phyloP scores from a whole-genome alignment of 2,797 vertebrate species.

The Eurystomus glaucurus region DNA sequence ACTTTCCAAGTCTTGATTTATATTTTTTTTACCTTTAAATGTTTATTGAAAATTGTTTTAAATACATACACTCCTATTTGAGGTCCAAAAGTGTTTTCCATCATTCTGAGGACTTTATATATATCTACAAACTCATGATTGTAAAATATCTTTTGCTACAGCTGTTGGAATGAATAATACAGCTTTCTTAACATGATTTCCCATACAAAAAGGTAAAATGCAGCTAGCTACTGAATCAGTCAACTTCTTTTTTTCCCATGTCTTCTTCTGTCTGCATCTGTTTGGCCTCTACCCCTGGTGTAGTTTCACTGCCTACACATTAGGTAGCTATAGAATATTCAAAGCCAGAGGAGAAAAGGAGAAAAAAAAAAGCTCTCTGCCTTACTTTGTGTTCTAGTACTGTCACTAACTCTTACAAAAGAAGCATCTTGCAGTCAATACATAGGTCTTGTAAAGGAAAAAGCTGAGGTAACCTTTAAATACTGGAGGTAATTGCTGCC shows the following conservation, averaged over 20 bases:
- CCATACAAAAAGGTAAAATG: not conserved
- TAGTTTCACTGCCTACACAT: not conserved
- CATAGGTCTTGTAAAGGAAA: constrained; percentile 6
- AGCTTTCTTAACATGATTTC: not conserved
- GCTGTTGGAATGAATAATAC: not conserved
- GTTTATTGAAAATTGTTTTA: not conserved
- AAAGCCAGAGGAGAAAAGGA: not conserved
- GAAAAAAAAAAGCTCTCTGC: not conserved
- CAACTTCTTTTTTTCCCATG: not conserved
- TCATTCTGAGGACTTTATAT: not conserved
- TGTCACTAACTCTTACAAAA: not conserved
- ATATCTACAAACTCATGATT: not conserved
- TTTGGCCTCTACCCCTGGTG: not conserved
- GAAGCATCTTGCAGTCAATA: not conserved
- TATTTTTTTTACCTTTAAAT: not conserved
- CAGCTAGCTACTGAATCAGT: not conserved
- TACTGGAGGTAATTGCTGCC: not conserved
- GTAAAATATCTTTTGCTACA: not conserved
- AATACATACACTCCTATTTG: not conserved
- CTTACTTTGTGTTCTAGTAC: not conserved
- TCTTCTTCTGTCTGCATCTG: not conserved
- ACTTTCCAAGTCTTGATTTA: not conserved
- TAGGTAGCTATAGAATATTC: not conserved
- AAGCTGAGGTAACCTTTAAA: constrained; percentile 47
- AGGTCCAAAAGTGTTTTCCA: not conserved